phyloP scores from a whole-genome alignment of 2,888 invertebrate species.

The Allygus modestus region DNA sequence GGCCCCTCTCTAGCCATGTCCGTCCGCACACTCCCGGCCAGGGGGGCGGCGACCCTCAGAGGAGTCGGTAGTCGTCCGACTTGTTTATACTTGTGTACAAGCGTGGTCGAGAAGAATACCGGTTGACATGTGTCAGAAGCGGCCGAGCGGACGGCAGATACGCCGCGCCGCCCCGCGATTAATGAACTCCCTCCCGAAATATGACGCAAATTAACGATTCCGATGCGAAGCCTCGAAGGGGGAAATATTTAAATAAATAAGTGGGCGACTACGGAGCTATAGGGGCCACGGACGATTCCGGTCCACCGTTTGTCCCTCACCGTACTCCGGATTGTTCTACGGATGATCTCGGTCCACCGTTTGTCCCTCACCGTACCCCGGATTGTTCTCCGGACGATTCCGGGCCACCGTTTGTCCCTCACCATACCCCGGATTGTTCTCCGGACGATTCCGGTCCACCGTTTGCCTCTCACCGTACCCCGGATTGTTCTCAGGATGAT shows the following conservation, averaged over 20 bases:
- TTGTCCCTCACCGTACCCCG: slow-evolving; percentile 4
- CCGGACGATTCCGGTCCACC: no score
- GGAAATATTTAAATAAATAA: slow-evolving; percentile 50
- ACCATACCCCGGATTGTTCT: neutral
- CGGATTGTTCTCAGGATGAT: neutral
- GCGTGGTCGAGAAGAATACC: slow-evolving; percentile 51
- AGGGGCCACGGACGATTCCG: neutral
- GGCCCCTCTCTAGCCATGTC: no score
- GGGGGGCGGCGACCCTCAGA: neutral
- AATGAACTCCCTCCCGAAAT: slow-evolving; percentile 56
- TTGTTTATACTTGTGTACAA: slow-evolving; percentile 47
- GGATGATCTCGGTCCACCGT: no score
- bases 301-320: no score
- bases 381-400: neutral
- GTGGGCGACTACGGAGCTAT: slow-evolving; percentile 16
- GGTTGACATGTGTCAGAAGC: slow-evolving; percentile 59
- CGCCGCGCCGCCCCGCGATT: slow-evolving; percentile 26
- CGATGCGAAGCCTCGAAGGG: slow-evolving; percentile 34
- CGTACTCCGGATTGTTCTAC: neutral
- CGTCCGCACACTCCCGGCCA: no score
- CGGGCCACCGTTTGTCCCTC: no score
- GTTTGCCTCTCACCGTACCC: no score
- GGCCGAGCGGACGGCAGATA: slow-evolving; percentile 33
- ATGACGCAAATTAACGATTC: slow-evolving; percentile 62
- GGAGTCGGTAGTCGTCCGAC: slow-evolving; percentile 46